Evolutionary conservation across 2,888 invertebrate genomes (phyloP), one percentile per base, ranked within the genome.

Genomic region (Platerodrilus igneus): DNA sequence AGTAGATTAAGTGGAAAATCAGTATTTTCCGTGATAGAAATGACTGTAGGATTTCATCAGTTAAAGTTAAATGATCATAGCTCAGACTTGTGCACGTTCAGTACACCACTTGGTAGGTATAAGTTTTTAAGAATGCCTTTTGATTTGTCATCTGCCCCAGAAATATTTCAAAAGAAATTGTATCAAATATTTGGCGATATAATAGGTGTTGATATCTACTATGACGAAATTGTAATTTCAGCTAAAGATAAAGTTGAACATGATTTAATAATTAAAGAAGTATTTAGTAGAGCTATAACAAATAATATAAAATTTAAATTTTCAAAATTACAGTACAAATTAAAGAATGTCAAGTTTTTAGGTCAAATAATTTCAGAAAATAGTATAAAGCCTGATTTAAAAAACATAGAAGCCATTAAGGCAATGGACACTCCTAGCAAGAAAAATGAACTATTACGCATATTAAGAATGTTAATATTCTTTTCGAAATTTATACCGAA

Each of bases 11-110:
- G 41, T 7, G 45, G 44, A 11, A 48, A 53, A 11, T 50, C 45
- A 31, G n/a, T 49, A 1, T 56, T 54, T 32, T 47, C 34, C 9
- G 51, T 45, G n/a, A 29, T 57, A 1, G 57, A 57, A 38, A 50
- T 50, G 4, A 43, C 46, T 15, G 9, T 22, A 9, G 52, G 53
- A 4, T 56, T 57, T 37, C 55, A 49, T 48, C 53, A 55, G 29
- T 44, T 57, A 0, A 36, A 42, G 41, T 32, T 60, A 1, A 37
- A 37, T 7, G 50, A 53, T 7, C 29, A 47, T 25, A 55, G 54
- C 21, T 45, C 53, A 1, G 54, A 53, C 1, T 55, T 57, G 28
- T 57, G 55, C 4, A 31, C 53, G 15, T 59, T 51, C 28, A 50
- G 36, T 27, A 56, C 50, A 34, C 13, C 44, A 14, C 17, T 47